Evolutionary conservation across 2,888 invertebrate species (phyloP), one percentile per base, ranked within the genome.

Genomic region (Oligia strigilis): DNA sequence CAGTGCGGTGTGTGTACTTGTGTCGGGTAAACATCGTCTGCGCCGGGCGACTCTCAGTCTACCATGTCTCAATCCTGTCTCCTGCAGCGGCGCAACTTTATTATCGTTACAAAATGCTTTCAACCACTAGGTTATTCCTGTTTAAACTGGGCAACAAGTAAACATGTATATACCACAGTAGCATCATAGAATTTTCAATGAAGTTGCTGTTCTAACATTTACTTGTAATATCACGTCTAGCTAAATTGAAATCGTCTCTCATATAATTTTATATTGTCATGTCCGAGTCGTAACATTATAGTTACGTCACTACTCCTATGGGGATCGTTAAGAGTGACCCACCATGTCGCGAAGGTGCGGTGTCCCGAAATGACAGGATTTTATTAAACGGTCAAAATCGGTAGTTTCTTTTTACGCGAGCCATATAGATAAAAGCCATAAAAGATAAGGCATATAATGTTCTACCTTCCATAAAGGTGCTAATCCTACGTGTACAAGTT

Each of bases 1-100:
- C 64, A 84, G 75, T 74, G 75, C 75, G 75, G 58, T 67, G 78
- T 82, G 75, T 80, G 78, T 86, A 80, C 75, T 78, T 81, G 79
- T 83, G 75, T 82, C 72, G 78, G 74, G 82, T 88, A 88, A 87
- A 87, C 84, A 87, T 84, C 86, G 87, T 87, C 88, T 86, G 86
- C 70, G 84, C 58, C 69, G 76, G 88, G 88, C 81, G 87, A 86
- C 87, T 78, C 82, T 78, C 74, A 71, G 88, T 87, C 88, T 87
- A 82, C 81, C 84, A 80, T 77, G 75, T 82, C 84, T 83, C 69
- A 76, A 82, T 70, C 78, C 75, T 75, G 72, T 81, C 81, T 83
- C 77, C 72, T 64, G 65, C 73, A 83, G 80, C 77, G 80, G 77
- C 75, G 77, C 83, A 80, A 78, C 76, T 88, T 86, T 88, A 83